These are phyloP conservation scores for Melanchra persicariae DNA, from an alignment of 2,888 invertebrate species.

Conservation along the genomic window DNA sequence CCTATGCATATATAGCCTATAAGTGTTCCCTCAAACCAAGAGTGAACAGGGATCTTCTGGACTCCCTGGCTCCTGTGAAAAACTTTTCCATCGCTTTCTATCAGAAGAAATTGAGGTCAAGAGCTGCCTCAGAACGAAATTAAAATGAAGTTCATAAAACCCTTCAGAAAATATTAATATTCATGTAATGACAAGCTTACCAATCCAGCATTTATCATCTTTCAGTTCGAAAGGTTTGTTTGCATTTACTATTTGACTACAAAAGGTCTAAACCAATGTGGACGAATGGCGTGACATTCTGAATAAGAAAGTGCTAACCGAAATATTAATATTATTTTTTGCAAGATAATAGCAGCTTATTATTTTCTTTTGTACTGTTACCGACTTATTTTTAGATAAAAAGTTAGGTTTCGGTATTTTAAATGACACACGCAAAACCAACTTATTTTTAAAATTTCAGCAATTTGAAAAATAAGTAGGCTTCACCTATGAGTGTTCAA, in stretches of 20 bases:
- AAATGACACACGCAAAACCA: too few species aligned
- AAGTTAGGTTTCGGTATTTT: background rate
- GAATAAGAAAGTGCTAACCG: constrained; percentile 20
- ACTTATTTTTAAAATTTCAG: too few species aligned
- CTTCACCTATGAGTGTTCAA: too few species aligned
- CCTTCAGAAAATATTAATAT: constrained; percentile 16
- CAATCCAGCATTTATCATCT: constrained; percentile 4
- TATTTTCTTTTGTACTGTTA: background rate
- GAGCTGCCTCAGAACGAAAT: background rate
- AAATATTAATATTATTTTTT: constrained; percentile 18
- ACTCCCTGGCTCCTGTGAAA: too few species aligned
- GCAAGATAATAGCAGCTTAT: constrained; percentile 6
- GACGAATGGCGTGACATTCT: constrained; percentile 28
- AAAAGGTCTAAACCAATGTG: constrained; percentile 16
- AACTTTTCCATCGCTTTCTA: too few species aligned
- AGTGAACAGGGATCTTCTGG: too few species aligned
- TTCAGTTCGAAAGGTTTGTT: constrained; percentile 21
- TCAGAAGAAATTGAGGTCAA: too few species aligned
- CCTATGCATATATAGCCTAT: too few species aligned
- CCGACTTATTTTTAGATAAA: background rate
- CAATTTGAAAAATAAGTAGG: too few species aligned
- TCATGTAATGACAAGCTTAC: constrained; percentile 14
- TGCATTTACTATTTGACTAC: constrained; percentile 23
- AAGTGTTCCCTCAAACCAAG: too few species aligned
- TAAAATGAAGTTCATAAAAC: background rate